A percentile compares a stretch with the other conserved stretches of the same genome.
These are phyloP conservation scores for Globia sparganii DNA, from an alignment of 2,888 invertebrate species.

Conservation along the genomic window DNA sequence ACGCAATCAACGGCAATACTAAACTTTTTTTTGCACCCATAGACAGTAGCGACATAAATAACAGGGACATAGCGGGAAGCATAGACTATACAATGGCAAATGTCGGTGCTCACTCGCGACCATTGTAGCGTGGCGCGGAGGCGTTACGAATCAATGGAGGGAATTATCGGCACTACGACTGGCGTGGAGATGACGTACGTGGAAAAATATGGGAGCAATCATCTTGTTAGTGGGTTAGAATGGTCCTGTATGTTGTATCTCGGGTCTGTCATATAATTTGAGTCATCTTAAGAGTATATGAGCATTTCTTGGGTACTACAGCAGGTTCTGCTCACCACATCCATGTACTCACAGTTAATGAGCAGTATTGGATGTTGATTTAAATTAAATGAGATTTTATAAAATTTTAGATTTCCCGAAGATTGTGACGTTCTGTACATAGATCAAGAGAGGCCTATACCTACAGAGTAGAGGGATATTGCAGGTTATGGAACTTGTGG, in stretches of 20 bases:
- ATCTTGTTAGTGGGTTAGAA: slow-evolving; percentile 36
- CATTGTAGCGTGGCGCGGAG: slow-evolving; percentile 90
- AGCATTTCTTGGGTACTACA: neutral
- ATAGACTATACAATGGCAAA: slow-evolving; percentile 89
- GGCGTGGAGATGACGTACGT: slow-evolving; percentile 72
- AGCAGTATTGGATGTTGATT: neutral
- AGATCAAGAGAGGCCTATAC: neutral
- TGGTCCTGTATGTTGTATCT: slow-evolving; percentile 1
- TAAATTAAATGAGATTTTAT: neutral
- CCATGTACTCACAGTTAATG: neutral
- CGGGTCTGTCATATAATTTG: neutral
- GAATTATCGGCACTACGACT: slow-evolving; percentile 86
- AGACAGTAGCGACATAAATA: slow-evolving; percentile 82
- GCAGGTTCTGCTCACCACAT: neutral
- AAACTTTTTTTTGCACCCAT: slow-evolving; percentile 66
- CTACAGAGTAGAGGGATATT: neutral
- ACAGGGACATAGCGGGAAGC: slow-evolving; percentile 83
- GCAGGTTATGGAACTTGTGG: neutral
- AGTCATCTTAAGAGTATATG: neutral
- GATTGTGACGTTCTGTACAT: neutral
- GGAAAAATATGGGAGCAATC: slow-evolving; percentile 55
- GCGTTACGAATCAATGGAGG: slow-evolving; percentile 91
- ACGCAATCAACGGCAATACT: slow-evolving; percentile 64
- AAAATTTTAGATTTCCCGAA: neutral
- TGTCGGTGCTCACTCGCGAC: slow-evolving; percentile 89